A percentile compares a stretch with the other conserved stretches of the same genome.
phyloP scores from a whole-genome alignment of 2,113 vertebrate genomes.

The Indicator indicator region DNA sequence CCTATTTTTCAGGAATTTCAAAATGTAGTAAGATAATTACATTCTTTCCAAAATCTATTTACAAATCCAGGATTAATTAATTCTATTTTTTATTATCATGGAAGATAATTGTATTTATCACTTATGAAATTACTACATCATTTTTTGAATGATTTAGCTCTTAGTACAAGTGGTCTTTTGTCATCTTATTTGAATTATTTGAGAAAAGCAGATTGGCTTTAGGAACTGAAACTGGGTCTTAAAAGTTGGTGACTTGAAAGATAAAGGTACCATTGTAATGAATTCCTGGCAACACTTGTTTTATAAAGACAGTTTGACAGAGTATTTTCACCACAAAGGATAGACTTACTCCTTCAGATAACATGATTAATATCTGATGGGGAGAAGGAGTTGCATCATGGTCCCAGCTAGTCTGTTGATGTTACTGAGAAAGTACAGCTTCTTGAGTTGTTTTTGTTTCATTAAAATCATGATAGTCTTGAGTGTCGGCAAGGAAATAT shows the following conservation, averaged over 20 bases:
- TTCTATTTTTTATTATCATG: background rate
- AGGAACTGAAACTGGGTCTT: background rate
- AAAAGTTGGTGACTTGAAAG: background rate
- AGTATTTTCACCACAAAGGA: background rate
- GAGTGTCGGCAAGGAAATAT: slow-evolving; percentile 72
- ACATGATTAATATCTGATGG: background rate
- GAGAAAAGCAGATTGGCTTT: background rate
- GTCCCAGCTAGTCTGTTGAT: slow-evolving; percentile 30
- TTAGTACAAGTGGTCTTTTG: background rate
- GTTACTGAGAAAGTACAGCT: slow-evolving; percentile 61
- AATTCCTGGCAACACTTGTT: background rate
- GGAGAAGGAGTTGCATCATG: background rate
- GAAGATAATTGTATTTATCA: background rate
- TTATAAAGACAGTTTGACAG: background rate
- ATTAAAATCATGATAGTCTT: slow-evolving; percentile 72
- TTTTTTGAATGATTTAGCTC: background rate
- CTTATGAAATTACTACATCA: background rate
- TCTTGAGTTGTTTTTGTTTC: slow-evolving; percentile 71
- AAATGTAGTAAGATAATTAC: background rate
- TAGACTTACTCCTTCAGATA: slow-evolving; percentile 38
- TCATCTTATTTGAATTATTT: background rate
- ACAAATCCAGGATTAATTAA: background rate
- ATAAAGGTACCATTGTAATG: background rate
- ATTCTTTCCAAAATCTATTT: background rate
- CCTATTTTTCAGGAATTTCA: background rate